These are phyloP conservation scores for Diorhabda sublineata DNA, from an alignment of 1,140 invertebrate species.

Conservation along the genomic window DNA sequence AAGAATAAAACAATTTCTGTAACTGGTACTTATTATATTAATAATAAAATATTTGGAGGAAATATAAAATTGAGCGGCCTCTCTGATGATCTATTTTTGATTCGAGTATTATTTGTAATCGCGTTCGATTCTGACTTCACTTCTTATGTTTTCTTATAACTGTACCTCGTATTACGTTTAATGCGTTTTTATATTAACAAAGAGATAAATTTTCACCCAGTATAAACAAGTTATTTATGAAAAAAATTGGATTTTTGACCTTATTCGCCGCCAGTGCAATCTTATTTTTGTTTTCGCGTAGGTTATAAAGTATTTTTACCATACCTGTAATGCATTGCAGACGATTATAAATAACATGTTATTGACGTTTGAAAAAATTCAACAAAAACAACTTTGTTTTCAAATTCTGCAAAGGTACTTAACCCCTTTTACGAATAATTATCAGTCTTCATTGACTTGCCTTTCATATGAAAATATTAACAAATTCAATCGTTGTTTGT, in stretches of 20 bases:
- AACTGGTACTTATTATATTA: no score
- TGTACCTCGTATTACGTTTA: not conserved
- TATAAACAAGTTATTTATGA: constrained; percentile 3
- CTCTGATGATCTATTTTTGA: no score
- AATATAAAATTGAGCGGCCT: no score
- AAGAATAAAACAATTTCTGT: no score
- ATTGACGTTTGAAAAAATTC: constrained; percentile 18
- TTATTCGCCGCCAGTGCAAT: constrained; percentile 6
- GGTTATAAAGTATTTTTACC: constrained; percentile 10
- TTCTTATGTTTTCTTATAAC: no score
- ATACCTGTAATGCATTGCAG: constrained; percentile 18
- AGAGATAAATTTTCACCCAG: not conserved
- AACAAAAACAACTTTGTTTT: constrained; percentile 19
- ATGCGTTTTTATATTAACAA: not conserved
- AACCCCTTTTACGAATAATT: constrained; percentile 8
- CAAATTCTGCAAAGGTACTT: constrained; percentile 16
- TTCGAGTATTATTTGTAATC: no score
- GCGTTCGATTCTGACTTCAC: no score
- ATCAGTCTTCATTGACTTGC: constrained; percentile 5
- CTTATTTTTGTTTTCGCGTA: constrained; percentile 8
- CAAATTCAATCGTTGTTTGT: constrained; percentile 1
- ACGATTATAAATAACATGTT: constrained; percentile 19
- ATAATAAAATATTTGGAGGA: no score
- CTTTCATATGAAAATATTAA: not conserved
- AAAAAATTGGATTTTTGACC: constrained; percentile 1